Base-by-base conservation (phyloP, 2,113 vertebrate species). In the Pycnonotus jocosus region DNA sequence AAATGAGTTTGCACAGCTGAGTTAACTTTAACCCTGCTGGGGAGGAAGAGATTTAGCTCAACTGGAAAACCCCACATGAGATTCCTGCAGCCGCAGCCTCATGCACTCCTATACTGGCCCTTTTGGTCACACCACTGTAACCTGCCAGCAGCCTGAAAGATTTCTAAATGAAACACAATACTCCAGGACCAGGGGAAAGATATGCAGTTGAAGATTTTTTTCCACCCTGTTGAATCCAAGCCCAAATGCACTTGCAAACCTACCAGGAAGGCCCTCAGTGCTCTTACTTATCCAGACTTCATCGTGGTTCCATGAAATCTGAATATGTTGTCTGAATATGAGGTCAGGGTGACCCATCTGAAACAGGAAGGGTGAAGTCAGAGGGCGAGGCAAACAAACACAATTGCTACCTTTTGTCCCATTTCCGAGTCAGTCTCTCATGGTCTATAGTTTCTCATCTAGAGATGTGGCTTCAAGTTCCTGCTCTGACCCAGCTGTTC, bases 1-100 rank as follows among this genome's bases (percentile, higher is more conserved):
- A 85, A 92, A 96, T 81, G 19, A 95, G 94, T 93, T 95, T 96
- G 86, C 61, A 87, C 86, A 95, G 96, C 81, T 91, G 92, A 96
- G 40, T 89, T 92, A 92, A 81, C 69, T 91, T 92, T 76, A 88
- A 84, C 61, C 77, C 77, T 95, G 72, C 40, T 3, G 25, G 12
- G 11, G 56, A 92, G 72, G 58, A 77, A 80, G 57, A 91, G 37
- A 68, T 86, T 89, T 64, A 78, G 37, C 48, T 88, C 72, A 60
- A 88, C 57, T 3, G 27, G 65, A 53, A 93, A 95, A 56, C 42
- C 30, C 16, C n/a, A 28, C 40, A 27, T 22, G 40, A 80, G 58
- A 57, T 77, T 81, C 79, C 69, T 72, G 38, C 53, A 81, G 80
- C 37, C 4, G 3, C 56, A 86, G 47, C 60, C 12, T 38, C 42